phyloP scores from a whole-genome alignment of 1,140 invertebrate species.

The Phenacoccus solenopsis region DNA sequence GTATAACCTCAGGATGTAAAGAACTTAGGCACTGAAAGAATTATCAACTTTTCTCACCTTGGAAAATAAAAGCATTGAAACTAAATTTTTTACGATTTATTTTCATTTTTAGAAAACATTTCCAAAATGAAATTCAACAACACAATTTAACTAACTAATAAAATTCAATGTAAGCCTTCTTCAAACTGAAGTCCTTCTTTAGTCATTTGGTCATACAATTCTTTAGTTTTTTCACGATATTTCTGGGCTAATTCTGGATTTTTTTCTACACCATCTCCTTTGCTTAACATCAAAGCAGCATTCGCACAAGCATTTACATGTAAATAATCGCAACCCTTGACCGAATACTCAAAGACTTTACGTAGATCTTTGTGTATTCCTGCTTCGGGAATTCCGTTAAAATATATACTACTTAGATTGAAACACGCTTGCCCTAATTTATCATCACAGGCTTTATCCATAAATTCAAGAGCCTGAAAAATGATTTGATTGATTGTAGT shows the following conservation, averaged over 20 bases:
- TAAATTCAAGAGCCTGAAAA: constrained; percentile 49
- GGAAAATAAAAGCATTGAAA: no score
- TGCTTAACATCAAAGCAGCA: constrained; percentile 64
- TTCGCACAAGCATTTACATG: constrained; percentile 78
- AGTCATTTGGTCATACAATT: constrained; percentile 47
- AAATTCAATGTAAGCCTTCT: background rate
- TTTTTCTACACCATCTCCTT: constrained; percentile 49
- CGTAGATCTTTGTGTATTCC: constrained; percentile 53
- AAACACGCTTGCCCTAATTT: constrained; percentile 62
- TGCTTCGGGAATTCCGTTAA: constrained; percentile 51
- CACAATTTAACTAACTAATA: no score
- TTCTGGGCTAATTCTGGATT: constrained; percentile 52
- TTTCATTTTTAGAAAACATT: no score
- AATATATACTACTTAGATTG: constrained; percentile 60
- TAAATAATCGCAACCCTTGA: constrained; percentile 62
- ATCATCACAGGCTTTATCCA: constrained; percentile 61
- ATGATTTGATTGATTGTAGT: background rate
- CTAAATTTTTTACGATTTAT: no score
- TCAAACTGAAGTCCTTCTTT: constrained; percentile 8
- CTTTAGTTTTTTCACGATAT: constrained; percentile 53
- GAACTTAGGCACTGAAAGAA: no score
- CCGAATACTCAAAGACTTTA: constrained; percentile 59
- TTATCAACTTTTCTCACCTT: no score
- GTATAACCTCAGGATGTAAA: no score
- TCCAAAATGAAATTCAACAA: no score